Evolutionary conservation across 2,113 vertebrate genomes (phyloP), one percentile per base, ranked within the genome.

Genomic region (Dolichallabes microphthalmus): DNA sequence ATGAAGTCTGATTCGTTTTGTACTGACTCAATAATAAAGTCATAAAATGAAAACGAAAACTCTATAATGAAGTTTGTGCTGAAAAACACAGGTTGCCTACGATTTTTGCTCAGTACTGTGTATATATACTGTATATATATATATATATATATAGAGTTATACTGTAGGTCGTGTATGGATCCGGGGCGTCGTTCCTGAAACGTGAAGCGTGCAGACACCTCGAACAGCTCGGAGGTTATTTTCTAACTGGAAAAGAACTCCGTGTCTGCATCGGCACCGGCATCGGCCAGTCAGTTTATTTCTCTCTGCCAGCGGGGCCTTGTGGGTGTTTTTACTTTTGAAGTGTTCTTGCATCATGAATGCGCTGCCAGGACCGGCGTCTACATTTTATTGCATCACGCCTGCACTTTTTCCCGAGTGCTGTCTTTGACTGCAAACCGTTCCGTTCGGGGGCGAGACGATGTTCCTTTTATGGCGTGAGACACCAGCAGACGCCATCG

Each of bases 321-420:
- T 27, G 27, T 8, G 7, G 7, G 5, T 55, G 74, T 8, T 76
- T 76, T 75, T 75, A 45, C 7, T 7, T 76, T 75, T 53, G 45
- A 75, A 52, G 50, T 4, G n/a, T 3, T 74, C 35, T 74, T 74
- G 71, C 71, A 74, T 74, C 71, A 74, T 52, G 45, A 74, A 50
- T 50, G 69, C 50, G 25, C 25, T 53, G 73, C 6, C 32, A 17
- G 30, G 30, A 32, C 30, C 64, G 27, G 5, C 64, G 30, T 30
- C 20, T 10, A 10, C 52, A 32, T 17, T 76, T 27, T 17, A 52
- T 76, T 76, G 74, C 74, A 76, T 76, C 74, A 76, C 74, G 13
- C 50, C 17, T 11, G 45, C 2, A 52, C 25, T 53, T 75, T 53
- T 27, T 9, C 35, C 39, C 17, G 11, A 66, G 27, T 15, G 63